Base-by-base conservation (phyloP, 2,797 vertebrate genomes). In the Huso huso region DNA sequence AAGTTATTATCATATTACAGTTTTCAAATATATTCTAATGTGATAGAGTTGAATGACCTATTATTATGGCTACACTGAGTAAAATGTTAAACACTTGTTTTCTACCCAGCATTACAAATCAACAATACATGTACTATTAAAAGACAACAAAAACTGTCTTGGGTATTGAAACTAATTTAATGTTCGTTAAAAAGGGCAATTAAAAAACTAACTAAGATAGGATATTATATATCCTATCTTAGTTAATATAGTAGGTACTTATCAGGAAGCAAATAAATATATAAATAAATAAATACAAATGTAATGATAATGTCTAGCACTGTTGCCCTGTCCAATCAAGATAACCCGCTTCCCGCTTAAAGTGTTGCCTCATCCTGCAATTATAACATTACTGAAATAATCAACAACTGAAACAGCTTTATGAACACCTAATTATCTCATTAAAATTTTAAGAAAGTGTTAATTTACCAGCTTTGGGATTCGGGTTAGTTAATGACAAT, bases 181-280 rank as follows among this genome's bases (percentile, higher is more conserved):
- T 89, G 87, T 87, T 83, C 84, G 87, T 88, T 88, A 88, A 86
- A 89, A 23, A 82, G 83, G 81, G 84, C 85, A 89, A 88, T 89
- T 89, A 88, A 57, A 57, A 9, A 57, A 11, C n/a, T n/a, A n/a
- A n/a, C n/a, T n/a, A n/a, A n/a, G n/a, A n/a, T n/a, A n/a, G n/a
- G n/a, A n/a, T n/a, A n/a, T n/a, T n/a, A 8, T 11, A 87, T 88
- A 86, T 63, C 71, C 66, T 50, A 75, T 52, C 62, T 68, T 50
- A 62, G 60, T 50, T 87, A 88, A 90, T 90, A 86, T 87, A 90
- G 81, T 82, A 83, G 86, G 87, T 79, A 84, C 86, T 90, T 89
- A 89, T 18, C 15, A 18, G 15, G 15, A 18, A 1, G 85, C 81
- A 81, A 10, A 57, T 57, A n/a, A 57, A 57, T n/a, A n/a, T n/a